These are phyloP conservation scores for Arctopsyche grandis DNA, from an alignment of 1,140 invertebrate genomes.

Conservation along the genomic window DNA sequence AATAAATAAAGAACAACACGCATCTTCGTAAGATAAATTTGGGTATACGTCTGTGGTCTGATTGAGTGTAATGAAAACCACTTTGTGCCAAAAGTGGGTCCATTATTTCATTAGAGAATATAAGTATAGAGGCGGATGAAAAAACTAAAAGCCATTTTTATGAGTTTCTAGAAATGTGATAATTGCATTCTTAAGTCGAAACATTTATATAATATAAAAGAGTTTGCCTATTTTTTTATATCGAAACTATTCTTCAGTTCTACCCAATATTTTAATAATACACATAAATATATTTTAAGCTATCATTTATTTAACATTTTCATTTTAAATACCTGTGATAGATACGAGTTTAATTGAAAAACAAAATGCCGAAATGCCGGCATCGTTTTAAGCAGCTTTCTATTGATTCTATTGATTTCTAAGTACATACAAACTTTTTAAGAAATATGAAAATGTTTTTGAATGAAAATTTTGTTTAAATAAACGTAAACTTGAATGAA, in stretches of 20 bases:
- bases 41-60: background rate
- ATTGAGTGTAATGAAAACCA: slow-evolving; percentile 31
- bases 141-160: slow-evolving; percentile 27
- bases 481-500: too few species aligned
- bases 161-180: slow-evolving; percentile 22
- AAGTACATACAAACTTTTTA: too few species aligned
- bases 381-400: too few species aligned
- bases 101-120: slow-evolving; percentile 39
- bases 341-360: too few species aligned
- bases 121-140: background rate
- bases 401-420: too few species aligned
- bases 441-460: too few species aligned
- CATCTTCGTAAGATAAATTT: too few species aligned
- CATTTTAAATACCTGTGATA: background rate
- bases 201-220: too few species aligned
- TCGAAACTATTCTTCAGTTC: background rate
- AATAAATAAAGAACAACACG: background rate
- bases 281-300: too few species aligned
- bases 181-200: slow-evolving; percentile 1
- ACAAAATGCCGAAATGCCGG: too few species aligned
- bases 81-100: slow-evolving; percentile 32
- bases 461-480: too few species aligned
- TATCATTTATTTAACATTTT: too few species aligned
- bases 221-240: background rate
- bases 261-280: background rate